Evolutionary conservation across 2,113 vertebrate species (phyloP).

Genomic region (Vidua macroura): DNA sequence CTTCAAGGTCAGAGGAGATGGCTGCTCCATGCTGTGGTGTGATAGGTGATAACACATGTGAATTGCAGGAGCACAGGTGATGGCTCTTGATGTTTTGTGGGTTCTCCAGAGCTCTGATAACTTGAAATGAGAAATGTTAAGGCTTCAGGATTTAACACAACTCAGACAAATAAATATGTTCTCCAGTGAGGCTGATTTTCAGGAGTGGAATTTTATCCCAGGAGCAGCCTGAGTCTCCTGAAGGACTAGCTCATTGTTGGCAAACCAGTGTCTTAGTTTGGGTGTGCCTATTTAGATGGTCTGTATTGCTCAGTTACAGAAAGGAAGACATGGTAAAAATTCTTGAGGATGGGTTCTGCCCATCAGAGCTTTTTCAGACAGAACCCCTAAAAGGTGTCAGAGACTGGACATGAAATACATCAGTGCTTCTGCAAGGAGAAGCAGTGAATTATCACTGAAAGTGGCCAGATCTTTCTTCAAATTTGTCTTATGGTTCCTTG

Average conservation of each 20-base stretch:
- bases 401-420: background rate
- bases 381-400: background rate
- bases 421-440: background rate
- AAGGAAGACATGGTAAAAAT: background rate
- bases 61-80: background rate
- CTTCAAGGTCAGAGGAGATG: background rate
- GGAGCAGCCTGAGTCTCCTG: background rate
- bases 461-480: background rate
- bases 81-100: background rate
- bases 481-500: background rate
- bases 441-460: background rate
- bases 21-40: background rate
- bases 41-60: background rate
- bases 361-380: background rate
- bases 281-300: background rate
- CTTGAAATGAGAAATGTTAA: constrained; percentile 6
- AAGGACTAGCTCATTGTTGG: background rate
- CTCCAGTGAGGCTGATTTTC: background rate
- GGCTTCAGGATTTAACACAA: background rate
- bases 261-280: background rate
- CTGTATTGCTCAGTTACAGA: background rate
- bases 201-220: background rate
- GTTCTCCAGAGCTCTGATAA: background rate
- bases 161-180: background rate
- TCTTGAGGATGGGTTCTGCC: background rate